These are phyloP conservation scores for Zingel zingel DNA, from an alignment of 2,113 vertebrate species.

Conservation along the genomic window DNA sequence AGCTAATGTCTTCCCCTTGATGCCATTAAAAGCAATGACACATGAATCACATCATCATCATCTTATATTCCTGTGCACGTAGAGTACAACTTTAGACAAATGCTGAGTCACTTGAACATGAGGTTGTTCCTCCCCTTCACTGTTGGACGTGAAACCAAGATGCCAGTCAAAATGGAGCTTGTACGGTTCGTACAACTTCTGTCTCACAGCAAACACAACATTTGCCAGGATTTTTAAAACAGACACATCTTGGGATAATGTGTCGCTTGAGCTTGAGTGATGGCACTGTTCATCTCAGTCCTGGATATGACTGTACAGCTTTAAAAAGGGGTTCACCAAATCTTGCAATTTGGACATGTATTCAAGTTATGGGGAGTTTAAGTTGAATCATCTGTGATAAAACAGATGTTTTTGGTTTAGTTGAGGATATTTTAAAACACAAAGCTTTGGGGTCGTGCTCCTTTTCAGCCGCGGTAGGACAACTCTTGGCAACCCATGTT, in stretches of 20 bases:
- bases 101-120: conserved; percentile 64
- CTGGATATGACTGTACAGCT: neutral
- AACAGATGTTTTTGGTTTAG: neutral
- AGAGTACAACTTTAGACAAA: conserved; percentile 45
- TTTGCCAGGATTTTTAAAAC: conserved; percentile 4
- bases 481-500: conserved; percentile 37
- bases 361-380: neutral
- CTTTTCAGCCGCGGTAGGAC: conserved; percentile 13
- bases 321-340: neutral
- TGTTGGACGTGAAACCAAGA: conserved; percentile 38
- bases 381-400: neutral
- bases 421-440: conserved; percentile 6
- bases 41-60: neutral
- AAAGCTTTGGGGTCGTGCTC: conserved; percentile 4
- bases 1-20: conserved; percentile 39
- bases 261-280: conserved; percentile 4
- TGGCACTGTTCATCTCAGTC: neutral
- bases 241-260: neutral
- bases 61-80: neutral
- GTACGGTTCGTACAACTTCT: conserved; percentile 6
- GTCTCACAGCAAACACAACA: neutral
- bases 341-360: neutral
- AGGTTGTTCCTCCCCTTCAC: conserved; percentile 49
- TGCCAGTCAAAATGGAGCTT: conserved; percentile 59
- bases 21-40: conserved; percentile 17